A percentile compares a stretch with the other conserved stretches of the same genome.
Evolutionary conservation across 2,797 vertebrate species (phyloP).

Genomic region (Octomys mimax): DNA sequence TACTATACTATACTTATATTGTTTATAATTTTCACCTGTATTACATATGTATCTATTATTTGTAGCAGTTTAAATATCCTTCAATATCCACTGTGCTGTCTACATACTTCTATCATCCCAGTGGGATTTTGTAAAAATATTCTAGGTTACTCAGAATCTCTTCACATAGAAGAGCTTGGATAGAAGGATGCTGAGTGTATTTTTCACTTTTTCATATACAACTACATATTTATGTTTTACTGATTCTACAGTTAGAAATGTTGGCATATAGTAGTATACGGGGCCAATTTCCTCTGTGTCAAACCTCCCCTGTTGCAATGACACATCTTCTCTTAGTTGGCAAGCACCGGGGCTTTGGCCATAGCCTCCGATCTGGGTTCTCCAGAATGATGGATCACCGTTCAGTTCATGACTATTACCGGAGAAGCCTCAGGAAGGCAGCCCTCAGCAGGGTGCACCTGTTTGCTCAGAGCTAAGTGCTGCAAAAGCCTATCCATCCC

Average conservation of each 20-base stretch:
- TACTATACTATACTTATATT: not conserved
- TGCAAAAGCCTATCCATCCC: not conserved
- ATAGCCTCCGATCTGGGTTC: not conserved
- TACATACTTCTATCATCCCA: not conserved
- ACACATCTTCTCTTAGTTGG: not conserved
- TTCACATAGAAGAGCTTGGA: not conserved
- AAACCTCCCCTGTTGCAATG: not conserved
- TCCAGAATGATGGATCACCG: not conserved
- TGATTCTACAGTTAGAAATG: not conserved
- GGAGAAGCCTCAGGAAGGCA: not conserved
- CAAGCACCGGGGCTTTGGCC: constrained; percentile 23
- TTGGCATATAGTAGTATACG: not conserved
- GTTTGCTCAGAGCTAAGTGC: not conserved
- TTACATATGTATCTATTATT: not conserved
- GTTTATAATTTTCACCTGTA: not conserved
- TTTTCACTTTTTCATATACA: not conserved
- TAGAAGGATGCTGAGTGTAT: not conserved
- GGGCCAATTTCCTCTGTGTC: not conserved
- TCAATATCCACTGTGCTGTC: not conserved
- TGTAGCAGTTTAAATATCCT: not conserved
- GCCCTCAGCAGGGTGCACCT: constrained; percentile 30
- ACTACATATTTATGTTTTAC: not conserved
- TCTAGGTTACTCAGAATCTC: not conserved
- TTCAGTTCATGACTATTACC: not conserved
- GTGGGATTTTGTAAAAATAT: not conserved